These are phyloP conservation scores for Leistus spinibarbis DNA, from an alignment of 2,888 invertebrate species.

Conservation along the genomic window DNA sequence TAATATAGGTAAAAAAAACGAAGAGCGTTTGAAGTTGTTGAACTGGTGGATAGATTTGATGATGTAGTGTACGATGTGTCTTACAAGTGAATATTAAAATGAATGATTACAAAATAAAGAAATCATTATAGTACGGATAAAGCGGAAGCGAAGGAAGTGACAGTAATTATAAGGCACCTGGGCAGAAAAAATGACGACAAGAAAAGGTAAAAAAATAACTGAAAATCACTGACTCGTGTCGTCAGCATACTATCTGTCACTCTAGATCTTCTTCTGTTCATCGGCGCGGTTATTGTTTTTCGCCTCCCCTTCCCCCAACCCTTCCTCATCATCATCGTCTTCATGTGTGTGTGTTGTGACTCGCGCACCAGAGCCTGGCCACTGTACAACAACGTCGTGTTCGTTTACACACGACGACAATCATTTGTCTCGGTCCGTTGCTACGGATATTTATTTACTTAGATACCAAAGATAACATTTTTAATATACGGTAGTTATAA, in stretches of 20 bases:
- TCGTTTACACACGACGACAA: conserved; percentile 40
- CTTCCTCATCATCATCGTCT: too few relatives aligned
- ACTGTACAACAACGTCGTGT: too few relatives aligned
- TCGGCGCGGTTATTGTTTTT: not conserved
- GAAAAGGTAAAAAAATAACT: conserved; percentile 30
- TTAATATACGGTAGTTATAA: conserved; percentile 49
- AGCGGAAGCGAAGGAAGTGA: conserved; percentile 29
- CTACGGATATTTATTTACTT: conserved; percentile 32
- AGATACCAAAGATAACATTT: conserved; percentile 45
- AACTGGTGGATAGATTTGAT: too few relatives aligned
- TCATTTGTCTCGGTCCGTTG: conserved; percentile 51
- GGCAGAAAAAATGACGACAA: conserved; percentile 10
- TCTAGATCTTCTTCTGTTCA: conserved; percentile 29
- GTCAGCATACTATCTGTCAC: conserved; percentile 32
- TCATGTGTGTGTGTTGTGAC: not conserved
- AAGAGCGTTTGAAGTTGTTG: not conserved
- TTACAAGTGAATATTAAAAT: not conserved
- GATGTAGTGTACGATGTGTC: too few relatives aligned
- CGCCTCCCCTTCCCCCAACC: conserved; percentile 8
- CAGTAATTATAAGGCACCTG: not conserved
- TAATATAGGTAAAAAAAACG: not conserved
- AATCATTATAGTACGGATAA: conserved; percentile 3
- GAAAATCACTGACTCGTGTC: conserved; percentile 35
- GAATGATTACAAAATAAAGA: not conserved
- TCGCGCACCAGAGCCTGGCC: not conserved